Conservation (phyloP, 2,797 vertebrate species). For the Microchirus variegatus region DNA sequence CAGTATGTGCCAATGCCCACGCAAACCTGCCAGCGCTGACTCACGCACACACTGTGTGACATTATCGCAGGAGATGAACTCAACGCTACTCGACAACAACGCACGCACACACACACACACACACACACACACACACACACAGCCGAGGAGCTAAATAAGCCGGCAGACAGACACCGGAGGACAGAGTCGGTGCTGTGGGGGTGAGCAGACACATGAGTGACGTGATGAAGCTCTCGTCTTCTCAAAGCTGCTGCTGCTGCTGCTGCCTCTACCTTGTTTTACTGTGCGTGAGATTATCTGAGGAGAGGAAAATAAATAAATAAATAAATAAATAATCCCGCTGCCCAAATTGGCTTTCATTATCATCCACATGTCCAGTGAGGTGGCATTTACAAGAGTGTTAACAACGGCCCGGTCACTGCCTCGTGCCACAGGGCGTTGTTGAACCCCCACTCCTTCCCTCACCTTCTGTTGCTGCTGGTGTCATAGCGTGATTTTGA, state of each 20-base stretch:
- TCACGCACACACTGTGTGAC: constrained; percentile 51
- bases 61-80: constrained; percentile 61
- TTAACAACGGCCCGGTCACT: constrained; percentile 41
- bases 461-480: constrained; percentile 30
- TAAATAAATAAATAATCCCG: not conserved
- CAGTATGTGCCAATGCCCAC: constrained; percentile 56
- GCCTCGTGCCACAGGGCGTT: constrained; percentile 32
- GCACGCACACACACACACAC: too few relatives aligned
- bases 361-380: not conserved
- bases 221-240: constrained; percentile 37
- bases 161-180: constrained; percentile 30
- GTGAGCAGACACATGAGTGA: constrained; percentile 39
- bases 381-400: constrained; percentile 13
- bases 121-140: too few relatives aligned
- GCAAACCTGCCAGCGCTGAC: constrained; percentile 60
- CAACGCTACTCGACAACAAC: constrained; percentile 45
- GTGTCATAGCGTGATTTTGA: constrained; percentile 28
- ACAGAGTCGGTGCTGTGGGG: constrained; percentile 28
- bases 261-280: constrained; percentile 3
- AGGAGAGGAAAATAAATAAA: not conserved
- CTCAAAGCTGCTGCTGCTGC: too few relatives aligned
- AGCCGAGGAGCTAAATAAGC: constrained; percentile 48
- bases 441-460: constrained; percentile 23
- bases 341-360: constrained; percentile 12
- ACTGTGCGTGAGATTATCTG: not conserved